A percentile compares a stretch with the other conserved stretches of the same genome.
Evolutionary conservation across 2,113 vertebrate genomes (phyloP).

Genomic region (Fregetta grallaria): DNA sequence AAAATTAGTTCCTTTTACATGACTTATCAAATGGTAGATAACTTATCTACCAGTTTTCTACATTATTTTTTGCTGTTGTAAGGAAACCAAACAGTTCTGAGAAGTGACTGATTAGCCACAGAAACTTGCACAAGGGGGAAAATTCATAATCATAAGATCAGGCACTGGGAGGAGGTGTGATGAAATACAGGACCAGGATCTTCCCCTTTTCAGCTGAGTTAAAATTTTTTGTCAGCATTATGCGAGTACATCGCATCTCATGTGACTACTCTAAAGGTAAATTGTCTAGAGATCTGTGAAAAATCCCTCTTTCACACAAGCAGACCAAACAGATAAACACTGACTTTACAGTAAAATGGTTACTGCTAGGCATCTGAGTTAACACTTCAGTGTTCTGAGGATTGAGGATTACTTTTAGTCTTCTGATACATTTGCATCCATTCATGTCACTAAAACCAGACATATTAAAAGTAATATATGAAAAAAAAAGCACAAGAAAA

Average conservation of each 20-base stretch:
- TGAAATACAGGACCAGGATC: not conserved
- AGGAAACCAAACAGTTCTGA: not conserved
- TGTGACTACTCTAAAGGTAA: not conserved
- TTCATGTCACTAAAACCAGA: not conserved
- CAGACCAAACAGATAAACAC: not conserved
- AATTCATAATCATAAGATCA: not conserved
- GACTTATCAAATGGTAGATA: not conserved
- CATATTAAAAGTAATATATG: not conserved
- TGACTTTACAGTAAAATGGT: not conserved
- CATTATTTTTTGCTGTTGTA: not conserved
- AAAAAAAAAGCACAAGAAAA: not conserved
- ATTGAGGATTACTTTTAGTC: not conserved
- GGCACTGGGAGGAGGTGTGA: not conserved
- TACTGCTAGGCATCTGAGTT: not conserved
- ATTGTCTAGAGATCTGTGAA: not conserved
- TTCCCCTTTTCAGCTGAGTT: not conserved
- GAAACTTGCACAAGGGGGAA: not conserved
- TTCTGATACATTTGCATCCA: not conserved
- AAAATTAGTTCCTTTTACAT: not conserved
- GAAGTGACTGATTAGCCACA: not conserved
- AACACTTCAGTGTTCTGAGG: not conserved
- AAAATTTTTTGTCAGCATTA: not conserved
- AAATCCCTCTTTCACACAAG: not conserved
- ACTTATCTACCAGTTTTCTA: not conserved
- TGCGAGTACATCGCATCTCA: not conserved